A percentile compares a stretch with the other conserved stretches of the same genome.
These are phyloP conservation scores for Drosophila biarmipes DNA, from an alignment of 1,140 invertebrate genomes.

Conservation along the genomic window DNA sequence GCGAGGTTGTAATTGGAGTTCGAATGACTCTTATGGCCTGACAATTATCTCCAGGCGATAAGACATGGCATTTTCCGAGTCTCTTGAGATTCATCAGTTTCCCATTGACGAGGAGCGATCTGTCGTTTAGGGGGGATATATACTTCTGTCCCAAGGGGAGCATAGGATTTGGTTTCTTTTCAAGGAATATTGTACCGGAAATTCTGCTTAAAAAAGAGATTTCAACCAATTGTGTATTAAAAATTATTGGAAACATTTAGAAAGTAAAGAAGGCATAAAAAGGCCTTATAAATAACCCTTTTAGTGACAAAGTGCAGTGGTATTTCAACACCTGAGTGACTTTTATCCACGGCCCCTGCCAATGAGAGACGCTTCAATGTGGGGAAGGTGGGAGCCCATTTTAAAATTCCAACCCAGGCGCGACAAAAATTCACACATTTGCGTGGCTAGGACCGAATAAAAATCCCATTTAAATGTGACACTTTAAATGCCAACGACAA, in stretches of 20 bases:
- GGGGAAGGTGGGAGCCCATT: constrained; percentile 12
- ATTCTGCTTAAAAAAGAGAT: too few relatives aligned
- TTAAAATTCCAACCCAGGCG: constrained; percentile 65
- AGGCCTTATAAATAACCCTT: constrained; percentile 7
- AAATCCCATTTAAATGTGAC: constrained; percentile 81
- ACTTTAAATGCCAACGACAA: constrained; percentile 82
- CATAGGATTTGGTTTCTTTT: neutral
- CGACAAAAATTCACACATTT: constrained; percentile 63
- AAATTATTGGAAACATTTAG: too few relatives aligned
- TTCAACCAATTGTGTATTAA: neutral
- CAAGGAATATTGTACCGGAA: neutral
- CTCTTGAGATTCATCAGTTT: constrained; percentile 39
- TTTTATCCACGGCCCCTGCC: constrained; percentile 54
- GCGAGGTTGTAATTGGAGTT: constrained; percentile 58
- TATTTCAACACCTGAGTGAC: constrained; percentile 76
- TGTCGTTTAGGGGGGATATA: neutral
- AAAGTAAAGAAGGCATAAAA: neutral
- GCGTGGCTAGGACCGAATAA: constrained; percentile 64
- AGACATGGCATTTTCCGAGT: constrained; percentile 18
- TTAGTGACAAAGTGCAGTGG: constrained; percentile 51
- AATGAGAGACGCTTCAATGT: constrained; percentile 29
- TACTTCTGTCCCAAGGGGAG: neutral
- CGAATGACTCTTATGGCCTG: constrained; percentile 44
- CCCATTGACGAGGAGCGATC: constrained; percentile 11
- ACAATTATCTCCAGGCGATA: constrained; percentile 51